Base-by-base conservation (phyloP, 2,888 invertebrate species). In the Hipparchia semele region DNA sequence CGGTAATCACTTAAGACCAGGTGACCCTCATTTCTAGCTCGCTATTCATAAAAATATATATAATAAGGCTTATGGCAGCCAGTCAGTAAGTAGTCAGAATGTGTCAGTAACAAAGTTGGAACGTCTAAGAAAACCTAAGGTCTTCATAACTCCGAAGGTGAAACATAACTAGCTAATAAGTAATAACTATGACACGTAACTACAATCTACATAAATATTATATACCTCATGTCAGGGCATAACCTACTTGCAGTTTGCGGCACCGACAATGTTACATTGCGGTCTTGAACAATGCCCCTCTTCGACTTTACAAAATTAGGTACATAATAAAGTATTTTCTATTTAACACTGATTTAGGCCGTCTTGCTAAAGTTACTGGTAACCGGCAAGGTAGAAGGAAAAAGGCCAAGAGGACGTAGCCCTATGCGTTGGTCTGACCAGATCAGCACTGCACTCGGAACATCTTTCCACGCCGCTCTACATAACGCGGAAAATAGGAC, bases 91-190 rank as follows among this genome's bases (percentile, higher is more conserved):
- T 61, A 6, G 12, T 46, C 23, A 49, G 56, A 49, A 64, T 49
- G 64, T 23, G 64, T n/a, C 46, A 4, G n/a, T n/a, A 39, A 45
- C 13, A 7, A 6, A 56, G 56, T 54, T n/a, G 54, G 54, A 3
- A 54, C 12, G 54, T 54, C 13, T 56, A 13, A 23, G 23, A 23
- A 23, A 1, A 23, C 39, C 2, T 64, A 51, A 64, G 45, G 56
- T 66, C 12, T 45, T 54, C 54, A 66, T 66, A 39, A 53, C 33
- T 66, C 13, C n/a, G 54, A 66, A 66, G 66, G 66, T 66, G 64
- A 66, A 13, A 66, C 54, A 2, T 56, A 66, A 66, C n/a, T 39
- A 39, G 39, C 39, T 39, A 39, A 39, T 39, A 39, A 39, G 39
- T 49, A 49, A 49, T 49, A 49, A 49, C 1, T 66, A 56, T 56